Conservation (phyloP, 1,140 invertebrate species). For the Eurosta solidaginis region DNA sequence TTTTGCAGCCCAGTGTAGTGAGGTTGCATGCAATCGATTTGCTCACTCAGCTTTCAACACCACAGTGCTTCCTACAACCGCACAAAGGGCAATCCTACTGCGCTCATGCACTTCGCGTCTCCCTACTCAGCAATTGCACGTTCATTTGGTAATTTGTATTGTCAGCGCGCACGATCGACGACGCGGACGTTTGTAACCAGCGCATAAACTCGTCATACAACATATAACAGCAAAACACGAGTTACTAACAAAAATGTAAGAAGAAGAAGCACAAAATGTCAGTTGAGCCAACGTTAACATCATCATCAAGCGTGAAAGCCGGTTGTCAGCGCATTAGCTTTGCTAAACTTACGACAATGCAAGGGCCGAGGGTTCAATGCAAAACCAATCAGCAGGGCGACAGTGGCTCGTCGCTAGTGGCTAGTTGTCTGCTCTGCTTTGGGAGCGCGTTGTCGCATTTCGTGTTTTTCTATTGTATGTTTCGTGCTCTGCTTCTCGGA, state of each 20-base stretch:
- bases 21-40: not conserved
- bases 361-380: not conserved
- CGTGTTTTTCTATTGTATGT: not conserved
- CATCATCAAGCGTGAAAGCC: constrained; percentile 8
- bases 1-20: not conserved
- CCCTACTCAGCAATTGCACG: not conserved
- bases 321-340: not conserved
- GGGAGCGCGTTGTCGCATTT: too few relatives aligned
- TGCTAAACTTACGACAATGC: too few relatives aligned
- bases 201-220: not conserved
- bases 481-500: not conserved
- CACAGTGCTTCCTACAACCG: not conserved
- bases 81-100: not conserved
- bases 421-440: not conserved
- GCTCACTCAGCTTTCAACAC: not conserved
- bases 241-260: not conserved
- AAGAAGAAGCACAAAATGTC: not conserved
- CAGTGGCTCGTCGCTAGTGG: not conserved
- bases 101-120: not conserved
- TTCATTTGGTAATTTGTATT: constrained; percentile 5
- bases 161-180: constrained; percentile 17
- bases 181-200: too few relatives aligned
- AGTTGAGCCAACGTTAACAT: not conserved
- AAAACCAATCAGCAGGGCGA: constrained; percentile 8
- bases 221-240: constrained; percentile 3